These are phyloP conservation scores for Eupithecia abbreviata DNA, from an alignment of 2,888 invertebrate genomes.

Conservation along the genomic window DNA sequence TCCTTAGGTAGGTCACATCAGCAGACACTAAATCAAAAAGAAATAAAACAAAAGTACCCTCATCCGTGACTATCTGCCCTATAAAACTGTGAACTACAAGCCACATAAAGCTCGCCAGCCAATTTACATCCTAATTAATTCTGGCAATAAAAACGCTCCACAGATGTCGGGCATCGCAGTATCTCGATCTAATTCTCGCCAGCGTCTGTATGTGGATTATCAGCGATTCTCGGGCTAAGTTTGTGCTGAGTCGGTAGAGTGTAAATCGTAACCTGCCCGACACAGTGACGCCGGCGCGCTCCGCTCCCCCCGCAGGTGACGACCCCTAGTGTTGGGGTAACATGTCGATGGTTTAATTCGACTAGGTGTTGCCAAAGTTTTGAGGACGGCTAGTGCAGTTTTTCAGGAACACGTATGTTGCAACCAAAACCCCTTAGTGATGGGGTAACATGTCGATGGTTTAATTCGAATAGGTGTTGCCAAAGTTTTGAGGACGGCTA, in stretches of 20 bases:
- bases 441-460: conserved; percentile 39
- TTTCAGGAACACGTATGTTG: background rate
- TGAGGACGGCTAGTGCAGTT: background rate
- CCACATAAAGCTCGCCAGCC: conserved; percentile 38
- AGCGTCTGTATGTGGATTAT: conserved; percentile 77
- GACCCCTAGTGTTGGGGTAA: conserved; percentile 62
- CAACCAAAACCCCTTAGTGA: conserved; percentile 65
- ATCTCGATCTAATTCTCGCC: conserved; percentile 81
- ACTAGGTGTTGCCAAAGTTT: background rate
- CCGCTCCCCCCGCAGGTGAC: conserved; percentile 75
- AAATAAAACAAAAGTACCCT: conserved; percentile 26
- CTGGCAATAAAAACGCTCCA: conserved; percentile 66
- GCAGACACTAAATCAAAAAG: conserved; percentile 31
- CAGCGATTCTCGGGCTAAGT: conserved; percentile 79
- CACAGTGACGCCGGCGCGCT: conserved; percentile 75
- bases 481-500: background rate
- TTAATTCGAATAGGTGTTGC: background rate
- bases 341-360: conserved; percentile 15
- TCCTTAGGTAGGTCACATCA: background rate
- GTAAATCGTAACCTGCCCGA: conserved; percentile 85
- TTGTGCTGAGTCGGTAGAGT: conserved; percentile 82
- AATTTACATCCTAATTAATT: conserved; percentile 67
- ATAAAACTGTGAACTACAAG: conserved; percentile 36
- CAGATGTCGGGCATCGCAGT: conserved; percentile 63
- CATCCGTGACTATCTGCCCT: conserved; percentile 30